A percentile compares a stretch with the other conserved stretches of the same genome.
phyloP scores from a whole-genome alignment of 2,888 invertebrate species.

The Stenurella melanura region DNA sequence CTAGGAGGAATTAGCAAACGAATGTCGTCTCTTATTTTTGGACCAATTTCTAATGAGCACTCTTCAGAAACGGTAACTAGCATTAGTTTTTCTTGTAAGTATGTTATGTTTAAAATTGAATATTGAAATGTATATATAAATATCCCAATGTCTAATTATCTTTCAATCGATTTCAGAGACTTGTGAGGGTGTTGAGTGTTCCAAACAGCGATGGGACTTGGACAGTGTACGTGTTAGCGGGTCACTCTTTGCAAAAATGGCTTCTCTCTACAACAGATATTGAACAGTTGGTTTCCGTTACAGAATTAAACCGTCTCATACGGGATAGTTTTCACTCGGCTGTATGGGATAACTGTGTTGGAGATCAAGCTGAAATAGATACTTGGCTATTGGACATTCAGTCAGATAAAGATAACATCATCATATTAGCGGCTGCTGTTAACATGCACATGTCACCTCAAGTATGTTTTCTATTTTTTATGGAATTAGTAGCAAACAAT shows the following conservation, averaged over 20 bases:
- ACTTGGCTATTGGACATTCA: conserved; percentile 87
- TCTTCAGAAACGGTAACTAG: conserved; percentile 78
- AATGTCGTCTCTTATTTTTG: conserved; percentile 88
- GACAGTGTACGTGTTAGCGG: conserved; percentile 83
- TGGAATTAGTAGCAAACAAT: background rate
- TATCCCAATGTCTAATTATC: too few species aligned
- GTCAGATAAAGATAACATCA: conserved; percentile 78
- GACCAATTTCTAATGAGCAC: conserved; percentile 79
- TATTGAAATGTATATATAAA: too few species aligned
- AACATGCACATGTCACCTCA: conserved; percentile 80
- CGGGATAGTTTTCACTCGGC: conserved; percentile 80
- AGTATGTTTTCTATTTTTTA: conserved; percentile 66
- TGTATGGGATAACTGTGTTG: conserved; percentile 78
- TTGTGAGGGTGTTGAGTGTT: conserved; percentile 81
- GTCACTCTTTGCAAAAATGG: conserved; percentile 90
- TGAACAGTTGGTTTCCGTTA: conserved; percentile 85
- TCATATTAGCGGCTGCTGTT: conserved; percentile 83
- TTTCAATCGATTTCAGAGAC: conserved; percentile 69
- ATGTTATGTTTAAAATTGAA: too few species aligned
- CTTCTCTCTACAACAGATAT: conserved; percentile 77
- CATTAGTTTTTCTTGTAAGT: too few species aligned
- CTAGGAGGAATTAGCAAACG: conserved; percentile 90
- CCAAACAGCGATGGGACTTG: conserved; percentile 73
- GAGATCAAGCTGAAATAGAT: conserved; percentile 79
- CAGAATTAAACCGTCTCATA: conserved; percentile 83